Percentiles rank a stretch among this genome's conserved stretches.
Evolutionary conservation across 2,888 invertebrate genomes (phyloP).

Genomic region (Cenopis cana): DNA sequence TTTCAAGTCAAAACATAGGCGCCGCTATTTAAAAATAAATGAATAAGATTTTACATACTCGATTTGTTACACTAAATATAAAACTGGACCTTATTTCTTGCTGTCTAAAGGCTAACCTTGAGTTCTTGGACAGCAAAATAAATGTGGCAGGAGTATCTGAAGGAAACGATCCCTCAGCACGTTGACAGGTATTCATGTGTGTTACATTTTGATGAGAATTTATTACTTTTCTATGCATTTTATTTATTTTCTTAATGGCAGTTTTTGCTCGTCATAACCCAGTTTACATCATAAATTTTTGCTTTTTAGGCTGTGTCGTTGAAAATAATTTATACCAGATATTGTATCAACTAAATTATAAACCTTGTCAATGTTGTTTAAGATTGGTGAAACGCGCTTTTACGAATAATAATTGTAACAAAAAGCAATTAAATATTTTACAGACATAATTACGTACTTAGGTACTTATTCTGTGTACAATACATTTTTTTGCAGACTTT

Average conservation of each 20-base stretch:
- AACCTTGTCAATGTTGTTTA: no score
- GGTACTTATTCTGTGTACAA: no score
- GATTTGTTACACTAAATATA: not conserved
- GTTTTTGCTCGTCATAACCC: not conserved
- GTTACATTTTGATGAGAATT: slow-evolving; percentile 66
- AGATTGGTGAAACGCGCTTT: no score
- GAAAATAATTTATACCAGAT: no score
- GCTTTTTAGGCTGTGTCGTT: no score
- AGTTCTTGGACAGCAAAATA: slow-evolving; percentile 7
- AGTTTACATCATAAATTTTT: no score
- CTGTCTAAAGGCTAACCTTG: not conserved
- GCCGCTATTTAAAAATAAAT: slow-evolving; percentile 39
- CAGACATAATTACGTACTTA: no score
- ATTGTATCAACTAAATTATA: no score
- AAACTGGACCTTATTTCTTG: not conserved
- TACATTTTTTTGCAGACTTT: not conserved
- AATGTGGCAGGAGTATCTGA: slow-evolving; percentile 43
- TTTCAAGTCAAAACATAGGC: slow-evolving; percentile 33
- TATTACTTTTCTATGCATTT: slow-evolving; percentile 51
- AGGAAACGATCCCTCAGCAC: slow-evolving; percentile 71
- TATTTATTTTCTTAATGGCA: slow-evolving; percentile 22
- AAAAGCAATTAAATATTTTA: no score
- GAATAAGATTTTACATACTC: not conserved
- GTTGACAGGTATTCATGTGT: slow-evolving; percentile 64
- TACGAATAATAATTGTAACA: no score